Conservation (phyloP, 1,140 invertebrate genomes). For the Tetramorium simillimum region DNA sequence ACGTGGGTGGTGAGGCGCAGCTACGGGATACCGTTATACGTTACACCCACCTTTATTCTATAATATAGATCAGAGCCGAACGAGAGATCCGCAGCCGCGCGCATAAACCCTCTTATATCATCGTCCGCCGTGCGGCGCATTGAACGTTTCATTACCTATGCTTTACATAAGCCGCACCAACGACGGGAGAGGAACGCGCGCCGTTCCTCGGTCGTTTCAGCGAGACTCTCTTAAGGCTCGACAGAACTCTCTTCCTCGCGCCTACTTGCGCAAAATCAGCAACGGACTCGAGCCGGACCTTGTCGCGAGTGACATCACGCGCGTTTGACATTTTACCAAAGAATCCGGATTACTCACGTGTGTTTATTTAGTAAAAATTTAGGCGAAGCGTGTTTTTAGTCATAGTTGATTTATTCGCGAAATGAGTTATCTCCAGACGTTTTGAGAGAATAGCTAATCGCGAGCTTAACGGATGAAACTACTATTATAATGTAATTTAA, state of each 20-base stretch:
- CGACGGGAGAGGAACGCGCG: conserved; percentile 23
- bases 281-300: conserved; percentile 31
- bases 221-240: not conserved
- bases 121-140: conserved; percentile 54
- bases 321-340: conserved; percentile 11
- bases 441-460: not conserved
- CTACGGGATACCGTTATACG: conserved; percentile 73
- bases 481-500: not conserved
- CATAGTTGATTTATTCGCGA: not conserved
- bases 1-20: conserved; percentile 68
- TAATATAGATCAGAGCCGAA: conserved; percentile 71
- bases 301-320: conserved; percentile 33
- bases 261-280: conserved; percentile 33
- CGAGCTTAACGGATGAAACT: not conserved
- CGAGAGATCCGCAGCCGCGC: conserved; percentile 62
- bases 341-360: not conserved
- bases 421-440: not conserved
- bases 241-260: not conserved
- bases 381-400: not conserved
- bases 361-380: conserved; percentile 35
- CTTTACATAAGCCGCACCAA: conserved; percentile 70
- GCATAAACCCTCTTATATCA: conserved; percentile 66
- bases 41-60: conserved; percentile 76
- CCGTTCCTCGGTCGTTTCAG: not conserved
- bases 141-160: conserved; percentile 69